A percentile compares a stretch with the other conserved stretches of the same genome.
Conservation (phyloP, 2,797 vertebrate genomes). For the Acipenser ruthenus region DNA sequence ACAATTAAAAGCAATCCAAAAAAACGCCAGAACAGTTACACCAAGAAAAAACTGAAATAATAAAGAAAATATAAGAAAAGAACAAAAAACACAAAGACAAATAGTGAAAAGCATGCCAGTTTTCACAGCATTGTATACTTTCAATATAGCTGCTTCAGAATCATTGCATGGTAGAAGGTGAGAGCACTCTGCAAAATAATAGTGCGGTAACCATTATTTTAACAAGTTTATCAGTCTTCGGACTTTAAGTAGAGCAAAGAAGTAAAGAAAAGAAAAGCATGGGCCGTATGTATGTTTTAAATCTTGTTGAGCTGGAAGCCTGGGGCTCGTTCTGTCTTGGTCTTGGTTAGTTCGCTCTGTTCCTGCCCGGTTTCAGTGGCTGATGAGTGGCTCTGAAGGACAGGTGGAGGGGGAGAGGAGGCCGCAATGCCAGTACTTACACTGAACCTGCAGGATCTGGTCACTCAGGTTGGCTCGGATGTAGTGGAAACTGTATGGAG, state of each 20-base stretch:
- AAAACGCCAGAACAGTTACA: slow-evolving; percentile 29
- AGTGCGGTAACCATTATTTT: slow-evolving; percentile 73
- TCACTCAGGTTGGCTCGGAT: slow-evolving; percentile 96
- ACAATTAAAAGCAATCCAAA: slow-evolving; percentile 28
- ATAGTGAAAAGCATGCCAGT: slow-evolving; percentile 86
- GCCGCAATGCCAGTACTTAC: slow-evolving; percentile 76
- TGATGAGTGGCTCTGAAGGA: slow-evolving; percentile 25
- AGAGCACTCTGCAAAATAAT: slow-evolving; percentile 74
- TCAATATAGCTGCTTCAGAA: slow-evolving; percentile 59
- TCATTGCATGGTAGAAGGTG: slow-evolving; percentile 70
- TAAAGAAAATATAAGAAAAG: slow-evolving; percentile 53
- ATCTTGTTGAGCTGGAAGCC: slow-evolving; percentile 14
- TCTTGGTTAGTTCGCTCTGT: no score
- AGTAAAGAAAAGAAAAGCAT: slow-evolving; percentile 67
- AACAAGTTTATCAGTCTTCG: slow-evolving; percentile 58
- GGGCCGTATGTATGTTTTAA: slow-evolving; percentile 15
- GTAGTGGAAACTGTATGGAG: slow-evolving; percentile 93
- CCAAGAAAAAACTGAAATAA: slow-evolving; percentile 31
- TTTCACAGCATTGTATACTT: slow-evolving; percentile 63
- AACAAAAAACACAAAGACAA: slow-evolving; percentile 48
- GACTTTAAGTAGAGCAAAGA: slow-evolving; percentile 58
- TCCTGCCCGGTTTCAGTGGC: no score
- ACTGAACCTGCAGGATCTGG: slow-evolving; percentile 99
- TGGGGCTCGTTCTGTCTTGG: slow-evolving; percentile 12
- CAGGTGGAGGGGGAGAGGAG: slow-evolving; percentile 36